phyloP scores from a whole-genome alignment of 2,797 vertebrate species.

The Nannoperca obscura region DNA sequence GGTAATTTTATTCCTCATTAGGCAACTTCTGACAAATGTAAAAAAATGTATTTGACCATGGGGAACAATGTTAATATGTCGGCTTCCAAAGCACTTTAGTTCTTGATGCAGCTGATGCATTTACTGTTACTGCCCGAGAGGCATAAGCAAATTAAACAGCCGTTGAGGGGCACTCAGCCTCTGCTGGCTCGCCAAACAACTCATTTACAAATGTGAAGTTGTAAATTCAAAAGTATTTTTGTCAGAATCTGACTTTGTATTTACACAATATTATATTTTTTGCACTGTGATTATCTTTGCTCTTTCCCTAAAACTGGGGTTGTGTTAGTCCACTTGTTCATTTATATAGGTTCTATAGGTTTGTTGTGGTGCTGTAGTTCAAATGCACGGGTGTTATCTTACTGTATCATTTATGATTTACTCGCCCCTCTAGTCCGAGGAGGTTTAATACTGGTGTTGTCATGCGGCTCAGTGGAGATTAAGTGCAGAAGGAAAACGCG shows the following conservation, averaged over 20 bases:
- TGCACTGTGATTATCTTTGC: neutral
- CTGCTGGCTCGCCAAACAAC: neutral
- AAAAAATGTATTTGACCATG: neutral
- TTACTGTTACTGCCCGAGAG: neutral
- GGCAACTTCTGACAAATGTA: neutral
- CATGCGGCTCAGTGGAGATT: neutral
- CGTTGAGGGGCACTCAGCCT: neutral
- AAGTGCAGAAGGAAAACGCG: neutral
- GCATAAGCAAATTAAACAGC: constrained; percentile 3
- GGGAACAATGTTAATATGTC: constrained; percentile 3
- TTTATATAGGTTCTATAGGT: neutral
- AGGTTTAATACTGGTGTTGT: neutral
- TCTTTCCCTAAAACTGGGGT: neutral
- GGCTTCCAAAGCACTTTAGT: constrained; percentile 1
- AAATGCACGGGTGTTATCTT: neutral
- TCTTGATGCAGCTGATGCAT: constrained; percentile 14
- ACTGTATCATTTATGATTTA: neutral
- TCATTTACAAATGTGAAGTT: neutral
- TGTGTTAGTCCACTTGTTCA: neutral
- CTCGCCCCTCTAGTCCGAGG: neutral
- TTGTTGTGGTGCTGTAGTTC: neutral
- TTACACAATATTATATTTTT: neutral
- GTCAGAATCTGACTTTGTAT: neutral
- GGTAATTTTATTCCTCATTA: neutral
- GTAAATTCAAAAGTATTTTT: neutral